Conservation (phyloP, 2,888 invertebrate genomes). For the Augochlorella aurata region DNA sequence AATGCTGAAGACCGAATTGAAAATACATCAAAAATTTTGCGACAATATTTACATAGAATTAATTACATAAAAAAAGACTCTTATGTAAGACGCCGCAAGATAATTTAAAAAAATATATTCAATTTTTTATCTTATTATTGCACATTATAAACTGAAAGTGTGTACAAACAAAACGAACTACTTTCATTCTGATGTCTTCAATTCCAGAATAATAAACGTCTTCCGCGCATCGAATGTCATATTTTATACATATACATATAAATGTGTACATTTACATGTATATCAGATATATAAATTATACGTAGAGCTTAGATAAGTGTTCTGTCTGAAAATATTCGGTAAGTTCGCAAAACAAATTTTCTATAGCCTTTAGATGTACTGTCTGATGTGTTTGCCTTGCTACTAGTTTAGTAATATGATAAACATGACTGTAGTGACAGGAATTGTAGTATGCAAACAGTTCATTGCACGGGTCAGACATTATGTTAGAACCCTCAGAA, state of each 20-base stretch:
- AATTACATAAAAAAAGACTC: slow-evolving; percentile 15
- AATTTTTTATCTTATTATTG: slow-evolving; percentile 39
- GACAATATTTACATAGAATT: slow-evolving; percentile 48
- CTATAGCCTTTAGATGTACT: slow-evolving; percentile 57
- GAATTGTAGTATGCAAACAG: slow-evolving; percentile 60
- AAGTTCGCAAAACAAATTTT: slow-evolving; percentile 52
- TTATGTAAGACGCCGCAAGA: background rate
- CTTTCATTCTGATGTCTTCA: slow-evolving; percentile 60
- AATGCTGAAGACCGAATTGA: slow-evolving; percentile 21
- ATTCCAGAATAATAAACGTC: slow-evolving; percentile 51
- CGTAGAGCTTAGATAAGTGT: slow-evolving; percentile 62
- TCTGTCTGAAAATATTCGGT: slow-evolving; percentile 64
- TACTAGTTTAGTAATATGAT: slow-evolving; percentile 47
- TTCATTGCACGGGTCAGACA: slow-evolving; percentile 39
- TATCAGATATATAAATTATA: slow-evolving; percentile 63
- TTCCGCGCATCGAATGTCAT: slow-evolving; percentile 25
- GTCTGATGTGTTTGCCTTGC: slow-evolving; percentile 43
- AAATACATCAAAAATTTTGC: slow-evolving; percentile 16
- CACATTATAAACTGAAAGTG: slow-evolving; percentile 36
- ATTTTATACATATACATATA: slow-evolving; percentile 42
- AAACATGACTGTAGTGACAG: slow-evolving; percentile 53
- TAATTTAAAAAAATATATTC: slow-evolving; percentile 30
- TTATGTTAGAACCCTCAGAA: slow-evolving; percentile 74
- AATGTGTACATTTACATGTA: slow-evolving; percentile 52
- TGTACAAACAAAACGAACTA: slow-evolving; percentile 50